Evolutionary conservation across 2,888 invertebrate species (phyloP).

Genomic region (Miltochrista miniata): DNA sequence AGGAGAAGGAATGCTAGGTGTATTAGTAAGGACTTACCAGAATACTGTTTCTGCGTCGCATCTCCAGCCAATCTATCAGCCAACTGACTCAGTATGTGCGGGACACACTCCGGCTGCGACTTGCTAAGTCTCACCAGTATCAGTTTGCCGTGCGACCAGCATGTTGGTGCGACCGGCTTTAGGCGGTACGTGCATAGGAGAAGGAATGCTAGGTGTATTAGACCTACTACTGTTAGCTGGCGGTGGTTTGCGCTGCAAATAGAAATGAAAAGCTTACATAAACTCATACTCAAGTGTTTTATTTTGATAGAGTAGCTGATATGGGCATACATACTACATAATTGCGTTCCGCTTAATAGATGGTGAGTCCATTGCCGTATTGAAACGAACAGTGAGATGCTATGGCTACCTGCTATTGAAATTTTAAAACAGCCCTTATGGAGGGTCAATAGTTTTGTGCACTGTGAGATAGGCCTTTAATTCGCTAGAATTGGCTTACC

Average conservation of each 20-base stretch:
- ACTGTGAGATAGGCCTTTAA: too few relatives aligned
- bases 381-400: too few relatives aligned
- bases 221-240: conserved; percentile 64
- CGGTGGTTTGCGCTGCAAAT: conserved; percentile 67
- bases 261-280: not conserved
- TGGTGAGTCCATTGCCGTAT: too few relatives aligned
- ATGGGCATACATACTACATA: too few relatives aligned
- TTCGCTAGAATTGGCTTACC: too few relatives aligned
- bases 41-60: conserved; percentile 53
- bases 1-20: conserved; percentile 65
- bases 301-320: too few relatives aligned
- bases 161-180: conserved; percentile 46
- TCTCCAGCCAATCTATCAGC: conserved; percentile 60
- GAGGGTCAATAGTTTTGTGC: too few relatives aligned
- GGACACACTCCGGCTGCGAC: conserved; percentile 62
- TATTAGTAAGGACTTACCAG: conserved; percentile 71
- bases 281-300: too few relatives aligned
- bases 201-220: conserved; percentile 65
- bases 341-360: too few relatives aligned
- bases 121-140: conserved; percentile 65
- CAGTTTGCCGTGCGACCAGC: conserved; percentile 67
- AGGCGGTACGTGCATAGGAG: conserved; percentile 52
- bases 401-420: too few relatives aligned
- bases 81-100: conserved; percentile 57
- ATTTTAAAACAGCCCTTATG: too few relatives aligned